Evolutionary conservation across 1,140 invertebrate genomes (phyloP).

Genomic region (Trichonephila clavata): DNA sequence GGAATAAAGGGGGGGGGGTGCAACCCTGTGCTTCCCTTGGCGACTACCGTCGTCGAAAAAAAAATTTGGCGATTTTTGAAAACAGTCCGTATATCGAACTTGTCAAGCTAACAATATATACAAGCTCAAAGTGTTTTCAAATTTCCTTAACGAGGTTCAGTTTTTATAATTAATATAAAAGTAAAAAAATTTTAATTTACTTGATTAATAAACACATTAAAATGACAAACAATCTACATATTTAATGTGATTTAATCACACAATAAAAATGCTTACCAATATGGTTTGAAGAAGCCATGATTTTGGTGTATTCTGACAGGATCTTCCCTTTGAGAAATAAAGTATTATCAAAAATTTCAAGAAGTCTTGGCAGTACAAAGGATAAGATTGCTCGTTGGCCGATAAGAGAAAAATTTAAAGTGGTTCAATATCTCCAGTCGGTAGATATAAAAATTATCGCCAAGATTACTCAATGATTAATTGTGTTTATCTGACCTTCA

Average conservation of each 20-base stretch:
- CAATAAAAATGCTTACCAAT: background rate
- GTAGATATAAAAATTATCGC: background rate
- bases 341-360: background rate
- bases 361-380: background rate
- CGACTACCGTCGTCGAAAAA: no score
- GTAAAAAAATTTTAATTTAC: background rate
- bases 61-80: no score
- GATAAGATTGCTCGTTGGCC: background rate
- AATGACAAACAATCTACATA: background rate
- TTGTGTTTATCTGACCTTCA: background rate
- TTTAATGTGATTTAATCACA: background rate
- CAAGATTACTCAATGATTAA: background rate
- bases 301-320: background rate
- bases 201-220: background rate
- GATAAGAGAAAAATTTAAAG: background rate
- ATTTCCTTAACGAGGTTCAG: background rate
- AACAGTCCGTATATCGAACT: background rate
- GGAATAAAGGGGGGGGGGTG: no score
- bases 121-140: background rate
- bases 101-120: background rate
- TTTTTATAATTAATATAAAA: background rate
- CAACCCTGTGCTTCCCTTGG: no score
- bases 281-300: constrained; percentile 31
- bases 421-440: background rate
- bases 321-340: background rate